Base-by-base conservation (phyloP, 2,888 invertebrate species). In the Meloe dianella region DNA sequence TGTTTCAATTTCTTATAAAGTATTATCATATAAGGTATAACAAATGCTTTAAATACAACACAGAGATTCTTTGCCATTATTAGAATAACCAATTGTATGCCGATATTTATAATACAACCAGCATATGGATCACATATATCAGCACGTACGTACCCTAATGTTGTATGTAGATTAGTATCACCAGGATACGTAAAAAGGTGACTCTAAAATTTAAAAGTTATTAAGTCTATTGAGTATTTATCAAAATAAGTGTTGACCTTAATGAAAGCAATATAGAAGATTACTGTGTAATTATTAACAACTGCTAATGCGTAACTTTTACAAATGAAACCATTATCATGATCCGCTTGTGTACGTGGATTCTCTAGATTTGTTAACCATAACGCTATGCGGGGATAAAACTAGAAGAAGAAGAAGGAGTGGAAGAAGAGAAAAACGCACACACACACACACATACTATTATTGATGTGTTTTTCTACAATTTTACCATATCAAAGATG, bases 81-180 rank as follows among this genome's bases (percentile, higher is more conserved):
- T 69, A 88, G 86, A 62, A 87, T 85, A 17, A 86, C 84, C 60
- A 89, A 78, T 73, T 88, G 87, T 61, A 89, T 85, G 71, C 86
- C 86, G 35, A 89, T 77, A 75, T 89, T 88, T 24, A 86, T 84
- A 12, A 88, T 81, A 77, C 89, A 89, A 0, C 89, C 88, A 5
- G 17, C n/a, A 8, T 86, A 83, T 5, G 85, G 84, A 71, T 84
- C 84, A 71, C 86, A 87, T 73, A 81, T 75, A 69, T 86, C 85
- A 41, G 79, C 71, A 4, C 70, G 71, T 24, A 79, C 62, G 2
- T 83, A 74, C 22, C 78, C 77, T 32, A 75, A 59, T 57, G 70
- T 35, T 58, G 68, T 56, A 71, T 71, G 75, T 51, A 76, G 64
- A n/a, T 74, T 32, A 2, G 73, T 57, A 64, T 85, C 84, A 1